Conservation (phyloP, 1,140 invertebrate species). For the Ostrea edulis region DNA sequence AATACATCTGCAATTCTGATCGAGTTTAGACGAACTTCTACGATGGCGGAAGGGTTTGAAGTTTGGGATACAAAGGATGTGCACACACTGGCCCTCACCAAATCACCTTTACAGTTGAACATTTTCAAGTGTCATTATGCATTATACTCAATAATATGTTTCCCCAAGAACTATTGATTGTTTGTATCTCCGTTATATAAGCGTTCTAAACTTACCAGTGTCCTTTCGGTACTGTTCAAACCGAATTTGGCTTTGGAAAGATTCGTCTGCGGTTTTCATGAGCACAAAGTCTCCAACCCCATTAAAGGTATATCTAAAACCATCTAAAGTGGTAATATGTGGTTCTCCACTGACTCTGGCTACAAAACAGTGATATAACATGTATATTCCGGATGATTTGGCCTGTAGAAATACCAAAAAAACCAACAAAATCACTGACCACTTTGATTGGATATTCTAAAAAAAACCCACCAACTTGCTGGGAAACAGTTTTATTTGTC, state of each 20-base stretch:
- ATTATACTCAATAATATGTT: too few species aligned
- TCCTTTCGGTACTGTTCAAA: conserved; percentile 24
- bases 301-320: conserved; percentile 64
- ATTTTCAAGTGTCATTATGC: too few species aligned
- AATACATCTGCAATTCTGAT: conserved; percentile 46
- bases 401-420: too few species aligned
- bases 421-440: neutral
- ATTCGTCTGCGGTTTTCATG: conserved; percentile 4
- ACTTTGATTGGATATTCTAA: too few species aligned
- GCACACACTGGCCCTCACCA: conserved; percentile 47
- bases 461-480: too few species aligned
- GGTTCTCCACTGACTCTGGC: conserved; percentile 55
- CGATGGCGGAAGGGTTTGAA: conserved; percentile 28
- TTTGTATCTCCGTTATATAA: too few species aligned
- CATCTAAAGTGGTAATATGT: conserved; percentile 62
- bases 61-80: conserved; percentile 39
- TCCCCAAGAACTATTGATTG: too few species aligned
- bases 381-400: too few species aligned
- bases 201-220: too few species aligned
- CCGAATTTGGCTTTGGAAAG: conserved; percentile 37
- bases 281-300: conserved; percentile 60
- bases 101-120: neutral
- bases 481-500: too few species aligned
- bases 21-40: conserved; percentile 50
- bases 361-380: neutral